These are phyloP conservation scores for Lasioglossum calceatum DNA, from an alignment of 2,888 invertebrate species.

Conservation along the genomic window DNA sequence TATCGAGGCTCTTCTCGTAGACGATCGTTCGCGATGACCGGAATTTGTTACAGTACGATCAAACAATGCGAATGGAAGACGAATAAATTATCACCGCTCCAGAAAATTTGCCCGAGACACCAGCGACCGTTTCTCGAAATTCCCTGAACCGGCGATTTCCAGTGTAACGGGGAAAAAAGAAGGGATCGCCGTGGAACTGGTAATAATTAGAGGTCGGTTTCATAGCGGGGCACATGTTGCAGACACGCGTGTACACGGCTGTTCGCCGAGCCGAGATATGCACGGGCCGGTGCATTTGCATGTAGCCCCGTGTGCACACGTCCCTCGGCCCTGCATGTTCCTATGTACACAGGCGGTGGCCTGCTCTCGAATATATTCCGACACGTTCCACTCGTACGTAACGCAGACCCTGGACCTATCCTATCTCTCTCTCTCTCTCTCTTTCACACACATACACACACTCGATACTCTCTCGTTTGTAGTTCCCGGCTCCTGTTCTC, in stretches of 20 bases:
- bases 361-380: slow-evolving; percentile 58
- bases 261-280: slow-evolving; percentile 42
- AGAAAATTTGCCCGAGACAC: background rate
- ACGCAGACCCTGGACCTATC: slow-evolving; percentile 20
- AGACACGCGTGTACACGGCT: background rate
- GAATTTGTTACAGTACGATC: background rate
- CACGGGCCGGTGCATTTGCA: slow-evolving; percentile 55
- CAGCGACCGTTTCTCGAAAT: background rate
- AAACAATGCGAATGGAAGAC: background rate
- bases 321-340: slow-evolving; percentile 9
- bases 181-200: background rate
- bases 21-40: background rate
- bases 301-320: slow-evolving; percentile 22
- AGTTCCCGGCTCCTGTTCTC: slow-evolving; percentile 45
- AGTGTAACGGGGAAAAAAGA: background rate
- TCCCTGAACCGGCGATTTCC: background rate
- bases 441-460: background rate
- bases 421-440: background rate
- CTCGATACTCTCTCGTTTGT: slow-evolving; percentile 36
- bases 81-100: background rate
- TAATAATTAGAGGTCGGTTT: background rate
- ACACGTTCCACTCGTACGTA: slow-evolving; percentile 54
- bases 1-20: background rate
- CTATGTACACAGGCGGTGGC: slow-evolving; percentile 21
- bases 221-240: background rate